Evolutionary conservation across 37 sponge, comb jelly and placozoan species (phyloP).

Genomic region (Amphimedon queenslandica): DNA sequence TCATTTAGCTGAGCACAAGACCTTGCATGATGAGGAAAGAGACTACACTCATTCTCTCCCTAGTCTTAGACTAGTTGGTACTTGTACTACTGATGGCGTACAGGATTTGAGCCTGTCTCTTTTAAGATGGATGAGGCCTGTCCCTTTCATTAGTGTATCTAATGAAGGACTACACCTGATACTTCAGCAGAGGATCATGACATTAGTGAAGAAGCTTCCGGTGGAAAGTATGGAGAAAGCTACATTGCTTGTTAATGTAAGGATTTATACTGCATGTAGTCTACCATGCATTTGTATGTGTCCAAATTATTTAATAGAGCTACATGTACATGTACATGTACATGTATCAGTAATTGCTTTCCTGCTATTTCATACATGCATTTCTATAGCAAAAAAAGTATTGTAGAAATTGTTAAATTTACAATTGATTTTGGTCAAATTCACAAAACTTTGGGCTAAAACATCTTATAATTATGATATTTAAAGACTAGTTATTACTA

Average conservation of each 20-base stretch:
- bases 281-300: too few relatives aligned
- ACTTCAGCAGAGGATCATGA: constrained; percentile 13
- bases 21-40: constrained; percentile 14
- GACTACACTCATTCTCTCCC: constrained; percentile 19
- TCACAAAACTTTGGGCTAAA: too few relatives aligned
- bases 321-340: neutral
- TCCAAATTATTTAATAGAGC: too few relatives aligned
- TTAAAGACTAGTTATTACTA: too few relatives aligned
- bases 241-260: constrained; percentile 22
- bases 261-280: neutral
- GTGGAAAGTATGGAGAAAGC: constrained; percentile 6
- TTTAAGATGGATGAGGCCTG: constrained; percentile 14
- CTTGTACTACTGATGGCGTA: constrained; percentile 15
- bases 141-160: constrained; percentile 46
- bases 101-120: constrained; percentile 15
- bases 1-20: constrained; percentile 10
- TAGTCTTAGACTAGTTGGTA: constrained; percentile 17
- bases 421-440: too few relatives aligned
- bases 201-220: constrained; percentile 42
- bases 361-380: too few relatives aligned
- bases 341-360: neutral
- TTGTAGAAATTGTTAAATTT: too few relatives aligned
- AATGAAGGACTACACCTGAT: constrained; percentile 29
- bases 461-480: too few relatives aligned
- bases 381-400: too few relatives aligned